These are phyloP conservation scores for Conops quadrifasciatus DNA, from an alignment of 2,888 invertebrate species.

Conservation along the genomic window DNA sequence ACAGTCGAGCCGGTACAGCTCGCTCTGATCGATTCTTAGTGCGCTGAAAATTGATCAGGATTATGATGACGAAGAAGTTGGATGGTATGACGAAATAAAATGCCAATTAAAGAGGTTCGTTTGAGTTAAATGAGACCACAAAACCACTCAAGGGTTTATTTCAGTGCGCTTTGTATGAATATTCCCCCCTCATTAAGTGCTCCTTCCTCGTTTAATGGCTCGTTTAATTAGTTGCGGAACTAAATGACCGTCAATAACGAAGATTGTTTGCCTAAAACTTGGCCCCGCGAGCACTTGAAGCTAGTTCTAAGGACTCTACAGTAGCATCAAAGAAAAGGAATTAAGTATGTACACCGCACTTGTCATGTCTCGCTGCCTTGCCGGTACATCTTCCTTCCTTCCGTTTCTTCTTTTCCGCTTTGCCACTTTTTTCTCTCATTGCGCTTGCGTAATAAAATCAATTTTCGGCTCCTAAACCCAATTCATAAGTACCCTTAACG, in stretches of 20 bases:
- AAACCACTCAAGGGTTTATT: conserved; percentile 5
- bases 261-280: too few species aligned
- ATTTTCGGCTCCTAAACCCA: too few species aligned
- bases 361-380: conserved; percentile 1
- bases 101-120: neutral
- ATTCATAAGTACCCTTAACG: conserved; percentile 16
- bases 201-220: neutral
- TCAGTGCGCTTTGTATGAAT: too few species aligned
- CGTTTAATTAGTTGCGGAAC: conserved; percentile 30
- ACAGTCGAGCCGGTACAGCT: conserved; percentile 15
- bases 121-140: too few species aligned
- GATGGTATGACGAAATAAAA: neutral
- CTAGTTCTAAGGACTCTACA: neutral
- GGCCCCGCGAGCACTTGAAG: neutral
- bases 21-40: neutral
- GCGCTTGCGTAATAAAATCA: too few species aligned
- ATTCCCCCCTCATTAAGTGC: neutral
- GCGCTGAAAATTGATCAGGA: neutral
- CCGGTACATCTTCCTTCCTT: neutral
- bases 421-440: too few species aligned
- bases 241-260: conserved; percentile 33
- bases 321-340: too few species aligned
- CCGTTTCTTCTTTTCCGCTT: neutral
- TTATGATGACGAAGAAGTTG: neutral
- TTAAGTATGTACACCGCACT: neutral